Conservation (phyloP, 2,888 invertebrate genomes). For the Erebia epiphron region DNA sequence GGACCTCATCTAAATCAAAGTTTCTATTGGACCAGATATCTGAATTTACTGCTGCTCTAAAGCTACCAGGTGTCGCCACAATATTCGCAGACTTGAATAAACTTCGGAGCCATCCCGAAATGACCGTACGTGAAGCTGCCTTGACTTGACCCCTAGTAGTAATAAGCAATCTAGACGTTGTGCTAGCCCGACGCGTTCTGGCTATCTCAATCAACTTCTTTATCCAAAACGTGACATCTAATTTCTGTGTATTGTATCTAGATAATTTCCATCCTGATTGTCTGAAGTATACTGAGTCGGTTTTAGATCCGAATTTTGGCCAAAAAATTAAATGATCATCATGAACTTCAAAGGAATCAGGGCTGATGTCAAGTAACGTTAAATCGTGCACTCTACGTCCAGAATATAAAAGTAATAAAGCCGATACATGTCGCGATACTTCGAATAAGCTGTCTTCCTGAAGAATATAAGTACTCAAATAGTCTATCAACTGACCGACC, state of each 20-base stretch:
- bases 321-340: not conserved
- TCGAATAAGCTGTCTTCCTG: not conserved
- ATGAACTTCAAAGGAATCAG: not conserved
- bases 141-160: not conserved
- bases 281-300: not conserved
- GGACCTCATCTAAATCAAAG: not conserved
- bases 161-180: not conserved
- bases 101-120: slow-evolving; percentile 1
- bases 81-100: not conserved
- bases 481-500: slow-evolving; percentile 1
- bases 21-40: not conserved
- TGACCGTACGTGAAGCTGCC: not conserved
- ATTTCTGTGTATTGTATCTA: not conserved
- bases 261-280: slow-evolving; percentile 7
- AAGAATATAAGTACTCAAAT: not conserved
- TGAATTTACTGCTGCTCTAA: slow-evolving; percentile 6
- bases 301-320: slow-evolving; percentile 7
- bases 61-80: not conserved
- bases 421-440: not conserved
- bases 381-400: slow-evolving; percentile 11
- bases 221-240: slow-evolving; percentile 1
- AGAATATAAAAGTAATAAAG: not conserved
- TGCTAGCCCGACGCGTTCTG: not conserved
- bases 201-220: not conserved
- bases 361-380: not conserved